Conservation (phyloP, 2,113 vertebrate genomes). For the Nibea coibor region DNA sequence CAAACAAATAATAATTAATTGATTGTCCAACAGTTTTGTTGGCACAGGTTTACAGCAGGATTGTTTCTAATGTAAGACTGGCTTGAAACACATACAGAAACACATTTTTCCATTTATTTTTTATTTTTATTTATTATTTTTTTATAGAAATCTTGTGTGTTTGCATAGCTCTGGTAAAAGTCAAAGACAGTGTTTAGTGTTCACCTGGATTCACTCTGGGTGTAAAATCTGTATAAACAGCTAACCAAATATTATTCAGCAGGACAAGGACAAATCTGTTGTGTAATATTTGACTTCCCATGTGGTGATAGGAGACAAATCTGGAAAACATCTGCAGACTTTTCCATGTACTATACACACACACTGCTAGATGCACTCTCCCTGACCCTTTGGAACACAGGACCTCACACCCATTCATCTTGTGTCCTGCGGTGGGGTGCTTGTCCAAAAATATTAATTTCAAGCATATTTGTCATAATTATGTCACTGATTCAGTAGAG, state of each 20-base stretch:
- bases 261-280: conserved; percentile 43
- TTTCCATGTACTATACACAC: conserved; percentile 22
- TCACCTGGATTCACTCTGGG: conserved; percentile 25
- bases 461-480: neutral
- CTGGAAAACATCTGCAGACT: conserved; percentile 52
- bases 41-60: neutral
- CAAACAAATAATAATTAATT: neutral
- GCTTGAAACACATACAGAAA: neutral
- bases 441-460: neutral
- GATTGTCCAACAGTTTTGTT: neutral
- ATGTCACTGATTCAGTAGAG: neutral
- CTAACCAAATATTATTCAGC: conserved; percentile 59
- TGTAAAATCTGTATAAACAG: conserved; percentile 32
- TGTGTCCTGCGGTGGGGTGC: neutral
- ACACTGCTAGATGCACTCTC: neutral
- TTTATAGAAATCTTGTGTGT: neutral
- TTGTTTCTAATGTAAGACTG: neutral
- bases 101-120: neutral
- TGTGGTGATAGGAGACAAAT: conserved; percentile 41
- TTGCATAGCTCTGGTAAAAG: conserved; percentile 1
- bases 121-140: no score
- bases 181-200: neutral
- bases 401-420: neutral
- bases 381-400: neutral
- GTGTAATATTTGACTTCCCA: conserved; percentile 57